Percentiles rank a stretch among this genome's conserved stretches.
Conservation (phyloP, 2,113 vertebrate species). For the Fulica atra region DNA sequence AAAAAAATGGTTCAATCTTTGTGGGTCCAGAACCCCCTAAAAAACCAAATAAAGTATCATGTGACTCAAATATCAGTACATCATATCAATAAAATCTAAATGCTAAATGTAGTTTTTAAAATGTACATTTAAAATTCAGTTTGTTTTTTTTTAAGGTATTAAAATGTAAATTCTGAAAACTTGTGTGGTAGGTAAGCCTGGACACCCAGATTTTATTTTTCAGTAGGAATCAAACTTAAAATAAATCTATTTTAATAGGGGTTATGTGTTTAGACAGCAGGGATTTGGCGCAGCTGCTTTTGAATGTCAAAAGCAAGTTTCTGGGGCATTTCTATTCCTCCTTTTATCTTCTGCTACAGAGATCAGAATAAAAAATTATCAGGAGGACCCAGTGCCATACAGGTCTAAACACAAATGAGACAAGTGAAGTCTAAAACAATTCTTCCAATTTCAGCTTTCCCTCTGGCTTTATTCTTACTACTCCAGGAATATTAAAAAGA, state of each 20-base stretch:
- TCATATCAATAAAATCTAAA: background rate
- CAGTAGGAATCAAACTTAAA: background rate
- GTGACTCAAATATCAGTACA: background rate
- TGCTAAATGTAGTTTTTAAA: background rate
- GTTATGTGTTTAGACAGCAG: background rate
- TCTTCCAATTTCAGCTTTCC: slow-evolving; percentile 27
- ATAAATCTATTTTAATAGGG: background rate
- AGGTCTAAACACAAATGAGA: background rate
- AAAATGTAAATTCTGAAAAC: background rate
- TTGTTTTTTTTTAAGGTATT: background rate
- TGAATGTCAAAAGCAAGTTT: slow-evolving; percentile 8
- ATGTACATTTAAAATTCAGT: background rate
- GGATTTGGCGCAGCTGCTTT: background rate
- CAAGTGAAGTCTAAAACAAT: slow-evolving; percentile 7
- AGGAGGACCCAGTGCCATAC: background rate
- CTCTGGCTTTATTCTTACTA: slow-evolving; percentile 36
- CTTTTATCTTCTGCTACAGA: background rate
- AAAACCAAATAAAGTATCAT: background rate
- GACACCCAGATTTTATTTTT: background rate
- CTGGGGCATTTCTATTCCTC: background rate
- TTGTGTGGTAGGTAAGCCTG: background rate
- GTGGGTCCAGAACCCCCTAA: background rate
- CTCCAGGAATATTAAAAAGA: slow-evolving; percentile 40
- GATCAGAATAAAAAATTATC: background rate
- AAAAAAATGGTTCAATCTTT: background rate